These are phyloP conservation scores for Brassicogethes aeneus DNA, from an alignment of 2,888 invertebrate genomes.

Conservation along the genomic window DNA sequence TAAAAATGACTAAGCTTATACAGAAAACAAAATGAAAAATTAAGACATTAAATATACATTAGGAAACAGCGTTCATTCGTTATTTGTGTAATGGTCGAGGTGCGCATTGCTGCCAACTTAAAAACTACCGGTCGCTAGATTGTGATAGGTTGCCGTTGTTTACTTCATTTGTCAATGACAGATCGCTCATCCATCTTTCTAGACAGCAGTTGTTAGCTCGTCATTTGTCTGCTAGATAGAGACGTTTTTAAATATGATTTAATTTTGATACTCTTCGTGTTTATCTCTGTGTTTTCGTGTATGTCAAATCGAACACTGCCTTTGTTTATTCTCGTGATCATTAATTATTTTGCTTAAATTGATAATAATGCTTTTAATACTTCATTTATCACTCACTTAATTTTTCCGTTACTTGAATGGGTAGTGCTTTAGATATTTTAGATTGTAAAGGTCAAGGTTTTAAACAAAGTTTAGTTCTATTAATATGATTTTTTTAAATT, in stretches of 20 bases:
- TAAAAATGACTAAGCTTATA: not conserved
- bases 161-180: slow-evolving; percentile 14
- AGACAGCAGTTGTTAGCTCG: slow-evolving; percentile 13
- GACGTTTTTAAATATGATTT: not conserved
- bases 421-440: too few relatives aligned
- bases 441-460: too few relatives aligned
- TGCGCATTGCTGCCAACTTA: not conserved
- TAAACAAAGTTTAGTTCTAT: too few relatives aligned
- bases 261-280: not conserved
- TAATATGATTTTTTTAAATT: too few relatives aligned
- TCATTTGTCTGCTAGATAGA: slow-evolving; percentile 11
- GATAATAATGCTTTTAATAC: too few relatives aligned
- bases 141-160: slow-evolving; percentile 11
- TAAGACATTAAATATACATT: slow-evolving; percentile 13
- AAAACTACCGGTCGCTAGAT: slow-evolving; percentile 6
- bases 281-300: not conserved
- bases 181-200: slow-evolving; percentile 10
- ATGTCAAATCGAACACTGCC: not conserved
- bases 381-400: too few relatives aligned
- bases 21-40: slow-evolving; percentile 1
- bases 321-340: not conserved
- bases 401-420: too few relatives aligned
- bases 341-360: too few relatives aligned
- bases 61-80: slow-evolving; percentile 4
- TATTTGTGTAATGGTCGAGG: slow-evolving; percentile 1